Base-by-base conservation (phyloP, 2,888 invertebrate genomes). In the Drosophila colorata region DNA sequence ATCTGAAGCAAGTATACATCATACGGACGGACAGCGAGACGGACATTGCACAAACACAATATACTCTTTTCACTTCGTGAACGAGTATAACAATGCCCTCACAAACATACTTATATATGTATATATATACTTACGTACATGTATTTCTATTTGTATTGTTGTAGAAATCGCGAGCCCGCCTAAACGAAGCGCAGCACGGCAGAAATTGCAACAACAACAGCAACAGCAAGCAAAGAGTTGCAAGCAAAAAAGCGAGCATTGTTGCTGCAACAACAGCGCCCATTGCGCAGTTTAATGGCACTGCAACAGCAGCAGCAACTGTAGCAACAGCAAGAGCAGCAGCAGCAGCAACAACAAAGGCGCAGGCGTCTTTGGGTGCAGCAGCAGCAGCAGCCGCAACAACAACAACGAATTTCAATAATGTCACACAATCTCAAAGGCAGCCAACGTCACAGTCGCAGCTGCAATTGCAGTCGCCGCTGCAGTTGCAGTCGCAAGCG, bases 161-260 rank as follows among this genome's bases (percentile, higher is more conserved):
- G 48, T 73, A 90, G 90, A 90, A 90, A 90, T 84, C 90, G 82
- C 81, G 90, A 82, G 74, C 85, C 87, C 81, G 90, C 84, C 52
- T 88, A 81, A 83, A 64, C 74, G 90, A 89, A 69, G 53, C 74
- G 69, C 80, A 84, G 56, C 69, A 67, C 69, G 58, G 52, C 67
- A 70, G 67, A 78, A 68, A 61, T 67, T 69, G 51, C 72, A 57
- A 70, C 64, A 49, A 8, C 49, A 69, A 47, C 40, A 71, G 65
- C 63, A 75, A 70, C 64, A 75, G 69, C 61, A 74, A 56, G 46
- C 66, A 71, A 46, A 52, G 52, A 53, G 56, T 60, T 73, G 60
- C 76, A 48, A 61, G 40, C 66, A 76, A 72, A 67, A 75, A 76
- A 31, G 55, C 72, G 69, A 70, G 72, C 65, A 75, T 73, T 76